Evolutionary conservation across 2,797 vertebrate genomes (phyloP), one percentile per base, ranked within the genome.

Genomic region (Fundulus diaphanus): DNA sequence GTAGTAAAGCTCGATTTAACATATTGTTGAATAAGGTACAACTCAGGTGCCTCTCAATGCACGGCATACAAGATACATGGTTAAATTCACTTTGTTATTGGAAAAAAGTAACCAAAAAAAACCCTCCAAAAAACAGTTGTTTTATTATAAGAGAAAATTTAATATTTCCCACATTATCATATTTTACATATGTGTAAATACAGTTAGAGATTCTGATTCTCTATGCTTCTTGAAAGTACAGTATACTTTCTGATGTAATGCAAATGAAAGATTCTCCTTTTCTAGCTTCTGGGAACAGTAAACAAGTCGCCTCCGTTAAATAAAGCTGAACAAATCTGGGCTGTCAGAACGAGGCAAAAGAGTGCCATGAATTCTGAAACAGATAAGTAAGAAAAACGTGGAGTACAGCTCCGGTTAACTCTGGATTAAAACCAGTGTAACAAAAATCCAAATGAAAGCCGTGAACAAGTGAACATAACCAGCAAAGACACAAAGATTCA

Each of bases 41-140:
- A 82, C 80, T 82, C 90, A 87, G 90, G 89, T 80, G 77, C 72
- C 75, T 85, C 76, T 46, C 68, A 75, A 70, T 73, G 68, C 83
- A 72, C 81, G 82, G 82, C 82, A 68, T 66, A 75, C 72, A 78
- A 78, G 73, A 75, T 59, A 73, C 52, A 73, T 27, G 56, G 57
- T 71, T 85, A 46, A 70, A 85, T 81, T 82, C 46, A 76, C 56
- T 72, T 82, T 75, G 68, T 76, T 74, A 68, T 78, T 80, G 65
- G 70, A 31, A 57, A 42, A 31, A 29, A 15, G n/a, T 1, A 0
- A 57, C 0, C 7, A 29, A 44, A 27, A 40, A 42, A 44, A 1
- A 51, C 13, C n/a, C n/a, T n/a, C n/a, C n/a, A 24, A 20, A 20
- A 24, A 22, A 6, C 56, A 3, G 33, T 20, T 27, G 52, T 54